Percentiles rank a stretch among this genome's conserved stretches.
These are phyloP conservation scores for Plebejus melissa DNA, from an alignment of 2,888 invertebrate genomes.

Conservation along the genomic window DNA sequence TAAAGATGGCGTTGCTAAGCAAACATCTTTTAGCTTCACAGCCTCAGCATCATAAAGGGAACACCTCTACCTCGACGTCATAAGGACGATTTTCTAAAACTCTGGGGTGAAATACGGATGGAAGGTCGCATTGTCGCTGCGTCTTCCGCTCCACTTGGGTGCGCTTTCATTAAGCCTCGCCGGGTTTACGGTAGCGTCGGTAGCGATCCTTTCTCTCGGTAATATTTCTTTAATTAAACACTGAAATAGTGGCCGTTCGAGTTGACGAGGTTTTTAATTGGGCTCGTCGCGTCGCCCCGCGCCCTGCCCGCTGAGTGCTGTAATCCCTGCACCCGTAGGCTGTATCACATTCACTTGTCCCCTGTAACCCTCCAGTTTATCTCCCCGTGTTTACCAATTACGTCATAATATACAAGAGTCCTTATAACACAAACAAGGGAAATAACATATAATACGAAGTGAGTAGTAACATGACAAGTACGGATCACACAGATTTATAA, in stretches of 20 bases:
- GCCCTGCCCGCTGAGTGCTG: neutral
- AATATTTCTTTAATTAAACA: slow-evolving; percentile 7
- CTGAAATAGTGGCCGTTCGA: neutral
- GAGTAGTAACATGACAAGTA: too few species aligned
- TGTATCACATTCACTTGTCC: neutral
- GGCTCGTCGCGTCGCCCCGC: neutral
- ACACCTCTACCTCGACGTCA: neutral
- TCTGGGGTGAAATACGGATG: neutral
- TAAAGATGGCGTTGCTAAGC: neutral
- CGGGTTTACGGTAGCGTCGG: neutral
- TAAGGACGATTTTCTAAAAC: neutral
- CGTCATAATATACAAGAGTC: neutral
- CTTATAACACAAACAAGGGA: neutral
- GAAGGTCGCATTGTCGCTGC: neutral
- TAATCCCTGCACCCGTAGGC: neutral
- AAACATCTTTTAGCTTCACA: neutral
- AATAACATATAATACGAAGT: too few species aligned
- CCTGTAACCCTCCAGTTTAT: neutral
- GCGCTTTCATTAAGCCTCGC: neutral
- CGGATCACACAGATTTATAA: neutral
- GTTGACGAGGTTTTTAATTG: slow-evolving; percentile 2
- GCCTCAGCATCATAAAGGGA: neutral
- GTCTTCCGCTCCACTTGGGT: slow-evolving; percentile 15
- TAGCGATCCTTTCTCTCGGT: neutral
- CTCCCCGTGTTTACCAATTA: slow-evolving; percentile 1